These are phyloP conservation scores for Melanogrammus aeglefinus DNA, from an alignment of 2,797 vertebrate species.

Conservation along the genomic window DNA sequence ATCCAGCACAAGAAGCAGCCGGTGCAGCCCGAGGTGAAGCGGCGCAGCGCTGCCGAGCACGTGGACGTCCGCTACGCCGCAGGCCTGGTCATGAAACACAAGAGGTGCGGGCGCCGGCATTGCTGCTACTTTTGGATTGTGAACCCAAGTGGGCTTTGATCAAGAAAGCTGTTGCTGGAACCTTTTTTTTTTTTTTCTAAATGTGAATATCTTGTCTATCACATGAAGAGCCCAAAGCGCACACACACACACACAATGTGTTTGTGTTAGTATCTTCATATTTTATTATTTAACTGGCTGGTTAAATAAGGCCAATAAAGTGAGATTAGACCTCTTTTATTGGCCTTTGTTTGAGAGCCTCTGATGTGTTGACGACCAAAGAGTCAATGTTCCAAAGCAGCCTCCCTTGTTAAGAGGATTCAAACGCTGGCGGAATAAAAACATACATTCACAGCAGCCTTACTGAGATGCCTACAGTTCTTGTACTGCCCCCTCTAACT, in stretches of 20 bases:
- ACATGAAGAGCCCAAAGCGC: background rate
- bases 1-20: constrained; percentile 94
- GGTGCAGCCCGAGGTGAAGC: constrained; percentile 84
- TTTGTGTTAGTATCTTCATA: background rate
- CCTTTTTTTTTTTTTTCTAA: background rate
- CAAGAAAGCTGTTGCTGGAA: background rate
- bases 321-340: too few relatives aligned
- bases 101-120: constrained; percentile 75
- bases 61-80: constrained; percentile 87
- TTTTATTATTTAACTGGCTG: background rate
- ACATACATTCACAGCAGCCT: too few relatives aligned
- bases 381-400: too few relatives aligned
- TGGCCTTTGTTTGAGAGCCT: too few relatives aligned
- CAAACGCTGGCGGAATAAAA: too few relatives aligned
- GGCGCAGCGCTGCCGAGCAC: constrained; percentile 83
- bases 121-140: too few relatives aligned
- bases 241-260: too few relatives aligned
- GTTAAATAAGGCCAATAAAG: too few relatives aligned
- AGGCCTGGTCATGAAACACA: constrained; percentile 95
- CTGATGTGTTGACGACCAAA: too few relatives aligned
- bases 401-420: background rate
- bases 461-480: too few relatives aligned
- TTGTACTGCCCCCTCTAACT: background rate
- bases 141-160: too few relatives aligned
- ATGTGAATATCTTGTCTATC: background rate